A percentile compares a stretch with the other conserved stretches of the same genome.
These are phyloP conservation scores for Tadarida brasiliensis DNA, from an alignment of 2,797 vertebrate genomes.

Conservation along the genomic window DNA sequence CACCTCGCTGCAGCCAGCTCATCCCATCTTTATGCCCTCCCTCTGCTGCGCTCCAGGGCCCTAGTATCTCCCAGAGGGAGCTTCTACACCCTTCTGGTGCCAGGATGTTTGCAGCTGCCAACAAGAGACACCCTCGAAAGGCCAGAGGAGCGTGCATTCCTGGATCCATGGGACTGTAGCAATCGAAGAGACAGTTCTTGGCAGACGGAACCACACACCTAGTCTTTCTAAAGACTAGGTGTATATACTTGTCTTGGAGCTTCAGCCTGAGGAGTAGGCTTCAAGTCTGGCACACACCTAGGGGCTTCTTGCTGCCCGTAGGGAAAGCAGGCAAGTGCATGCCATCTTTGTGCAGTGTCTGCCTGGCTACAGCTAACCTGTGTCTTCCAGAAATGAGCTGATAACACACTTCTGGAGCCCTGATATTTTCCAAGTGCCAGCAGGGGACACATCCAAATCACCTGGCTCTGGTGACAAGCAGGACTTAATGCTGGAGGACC, in stretches of 20 bases:
- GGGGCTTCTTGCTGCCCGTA: neutral
- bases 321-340: fast-evolving
- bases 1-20: neutral
- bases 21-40: neutral
- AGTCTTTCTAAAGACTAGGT: neutral
- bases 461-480: neutral
- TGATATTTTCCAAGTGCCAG: neutral
- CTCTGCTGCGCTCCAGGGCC: too few species aligned
- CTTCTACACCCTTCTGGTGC: neutral
- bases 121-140: neutral
- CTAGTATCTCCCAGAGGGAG: neutral
- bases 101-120: neutral
- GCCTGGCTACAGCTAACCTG: neutral
- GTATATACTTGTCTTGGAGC: neutral
- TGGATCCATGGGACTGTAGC: neutral
- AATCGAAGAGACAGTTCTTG: neutral
- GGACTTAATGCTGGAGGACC: neutral
- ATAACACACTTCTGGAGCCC: neutral
- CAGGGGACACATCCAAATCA: neutral
- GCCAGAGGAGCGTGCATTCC: neutral
- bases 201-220: neutral
- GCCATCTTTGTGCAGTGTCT: neutral
- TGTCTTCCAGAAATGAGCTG: neutral
- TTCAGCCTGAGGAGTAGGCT: neutral
- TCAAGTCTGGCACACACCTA: neutral